Evolutionary conservation across 2,113 vertebrate species (phyloP).

Genomic region (Mustela nigripes): DNA sequence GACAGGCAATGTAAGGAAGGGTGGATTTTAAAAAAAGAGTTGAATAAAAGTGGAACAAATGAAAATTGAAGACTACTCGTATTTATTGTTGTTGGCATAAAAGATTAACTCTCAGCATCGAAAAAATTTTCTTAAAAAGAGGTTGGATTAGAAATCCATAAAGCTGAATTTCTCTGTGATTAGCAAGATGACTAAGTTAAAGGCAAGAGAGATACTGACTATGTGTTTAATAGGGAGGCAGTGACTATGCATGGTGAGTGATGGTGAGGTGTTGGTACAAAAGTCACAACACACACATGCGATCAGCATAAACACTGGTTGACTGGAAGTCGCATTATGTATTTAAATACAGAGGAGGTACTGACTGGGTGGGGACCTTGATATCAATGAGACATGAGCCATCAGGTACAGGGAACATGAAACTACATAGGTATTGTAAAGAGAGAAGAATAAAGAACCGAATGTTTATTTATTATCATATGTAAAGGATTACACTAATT

Average conservation of each 20-base stretch:
- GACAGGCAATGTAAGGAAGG: no score
- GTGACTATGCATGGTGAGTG: neutral
- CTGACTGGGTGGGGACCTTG: neutral
- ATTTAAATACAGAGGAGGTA: neutral
- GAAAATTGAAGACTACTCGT: neutral
- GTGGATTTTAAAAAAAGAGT: neutral
- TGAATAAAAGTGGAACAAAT: neutral
- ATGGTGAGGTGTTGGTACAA: constrained; percentile 36
- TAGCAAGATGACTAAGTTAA: neutral
- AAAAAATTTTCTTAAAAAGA: neutral
- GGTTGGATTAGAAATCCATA: neutral
- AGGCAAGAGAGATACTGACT: neutral
- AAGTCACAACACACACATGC: neutral
- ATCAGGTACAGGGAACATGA: neutral
- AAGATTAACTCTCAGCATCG: neutral
- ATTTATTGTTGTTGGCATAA: neutral
- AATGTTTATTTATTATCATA: neutral
- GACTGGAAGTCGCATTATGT: neutral
- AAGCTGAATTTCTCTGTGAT: neutral
- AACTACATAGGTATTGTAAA: neutral
- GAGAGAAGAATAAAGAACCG: neutral
- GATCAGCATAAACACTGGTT: neutral
- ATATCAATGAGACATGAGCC: constrained; percentile 43
- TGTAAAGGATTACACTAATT: neutral
- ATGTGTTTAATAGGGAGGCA: neutral